Evolutionary conservation across 1,140 invertebrate species (phyloP).

Genomic region (Platyscapa corneri): DNA sequence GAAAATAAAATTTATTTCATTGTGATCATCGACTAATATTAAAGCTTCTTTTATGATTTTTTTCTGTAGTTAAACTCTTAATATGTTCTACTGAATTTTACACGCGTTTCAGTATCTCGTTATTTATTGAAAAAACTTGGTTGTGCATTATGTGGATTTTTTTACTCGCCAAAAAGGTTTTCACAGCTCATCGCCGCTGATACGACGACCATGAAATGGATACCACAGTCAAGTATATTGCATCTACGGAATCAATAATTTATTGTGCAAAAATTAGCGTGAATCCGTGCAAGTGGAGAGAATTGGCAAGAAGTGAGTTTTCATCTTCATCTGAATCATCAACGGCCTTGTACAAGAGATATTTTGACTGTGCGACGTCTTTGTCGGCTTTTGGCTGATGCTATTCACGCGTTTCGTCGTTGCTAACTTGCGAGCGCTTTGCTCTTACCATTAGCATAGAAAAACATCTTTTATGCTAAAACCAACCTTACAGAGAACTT

Average conservation of each 20-base stretch:
- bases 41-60: background rate
- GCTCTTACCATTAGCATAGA: conserved; percentile 43
- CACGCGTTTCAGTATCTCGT: background rate
- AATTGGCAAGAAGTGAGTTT: background rate
- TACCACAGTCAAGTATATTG: background rate
- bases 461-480: conserved; percentile 46
- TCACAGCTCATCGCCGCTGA: background rate
- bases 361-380: background rate
- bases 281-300: no score
- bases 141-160: background rate
- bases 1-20: background rate
- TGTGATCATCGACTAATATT: background rate
- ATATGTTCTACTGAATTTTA: background rate
- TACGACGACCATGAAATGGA: background rate
- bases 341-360: conserved; percentile 1
- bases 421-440: background rate
- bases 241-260: background rate
- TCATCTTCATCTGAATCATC: conserved; percentile 11
- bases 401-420: conserved; percentile 37
- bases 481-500: background rate
- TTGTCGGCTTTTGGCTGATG: conserved; percentile 11
- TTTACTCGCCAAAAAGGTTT: background rate
- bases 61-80: no score
- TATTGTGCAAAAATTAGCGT: background rate
- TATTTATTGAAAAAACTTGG: background rate